A percentile compares a stretch with the other conserved stretches of the same genome.
Evolutionary conservation across 2,113 vertebrate genomes (phyloP).

Genomic region (Uria aalge): DNA sequence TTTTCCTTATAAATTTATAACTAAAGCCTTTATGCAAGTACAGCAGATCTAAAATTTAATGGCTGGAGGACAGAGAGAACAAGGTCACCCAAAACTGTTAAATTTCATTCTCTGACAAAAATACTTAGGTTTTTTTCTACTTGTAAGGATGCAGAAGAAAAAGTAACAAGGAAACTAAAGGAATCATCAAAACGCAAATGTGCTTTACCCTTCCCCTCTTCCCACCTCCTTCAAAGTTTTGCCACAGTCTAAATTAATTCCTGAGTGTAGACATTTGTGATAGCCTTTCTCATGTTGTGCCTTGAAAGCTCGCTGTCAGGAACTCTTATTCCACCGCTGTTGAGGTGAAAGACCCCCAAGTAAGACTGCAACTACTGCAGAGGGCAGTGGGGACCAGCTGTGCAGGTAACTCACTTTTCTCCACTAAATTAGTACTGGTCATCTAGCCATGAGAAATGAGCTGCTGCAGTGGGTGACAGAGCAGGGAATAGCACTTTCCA

Average conservation of each 20-base stretch:
- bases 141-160: not conserved
- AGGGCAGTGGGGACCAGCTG: not conserved
- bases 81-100: conserved; percentile 12
- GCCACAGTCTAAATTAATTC: not conserved
- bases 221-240: not conserved
- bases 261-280: rapidly evolving
- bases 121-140: not conserved
- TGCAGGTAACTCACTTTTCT: not conserved
- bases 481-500: not conserved
- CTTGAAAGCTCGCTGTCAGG: not conserved
- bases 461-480: not conserved
- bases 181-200: not conserved
- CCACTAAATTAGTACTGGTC: not conserved
- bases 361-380: not conserved
- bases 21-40: conserved; percentile 17
- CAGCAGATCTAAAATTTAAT: conserved; percentile 19
- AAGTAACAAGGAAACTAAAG: not conserved
- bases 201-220: not conserved
- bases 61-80: conserved; percentile 11
- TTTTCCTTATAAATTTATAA: conserved; percentile 27
- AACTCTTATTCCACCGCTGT: not conserved
- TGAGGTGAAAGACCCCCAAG: not conserved
- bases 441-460: not conserved
- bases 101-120: not conserved
- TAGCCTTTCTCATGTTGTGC: not conserved